Base-by-base conservation (phyloP, 2,888 invertebrate genomes). In the Drosophila limbata region DNA sequence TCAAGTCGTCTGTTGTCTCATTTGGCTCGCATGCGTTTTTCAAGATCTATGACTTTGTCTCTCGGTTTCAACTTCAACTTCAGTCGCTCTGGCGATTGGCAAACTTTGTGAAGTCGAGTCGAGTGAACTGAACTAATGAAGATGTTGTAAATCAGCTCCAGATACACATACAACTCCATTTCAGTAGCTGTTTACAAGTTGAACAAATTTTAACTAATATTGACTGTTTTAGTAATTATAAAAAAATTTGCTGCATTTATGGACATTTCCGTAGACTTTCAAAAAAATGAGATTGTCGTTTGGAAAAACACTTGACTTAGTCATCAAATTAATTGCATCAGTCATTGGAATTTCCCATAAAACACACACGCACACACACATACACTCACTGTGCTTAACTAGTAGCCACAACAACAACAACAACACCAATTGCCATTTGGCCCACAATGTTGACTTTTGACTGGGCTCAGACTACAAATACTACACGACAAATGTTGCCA, bases 1-100 rank as follows among this genome's bases (percentile, higher is more conserved):
- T 89, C 89, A 78, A 75, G 60, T 48, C 68, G 77, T 73, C 70
- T 76, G 73, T 88, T 80, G 80, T 88, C 85, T 83, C 84, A 83
- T 88, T 88, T 88, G 81, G 72, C 77, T 80, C 74, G 70, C 74
- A 77, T 74, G 81, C 87, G 81, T 70, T 69, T 69, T 37, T 42
- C 66, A 65, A 83, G 83, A 82, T 84, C 78, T 77, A 86, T 79
- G 66, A 56, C 53, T 45, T 31, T 53, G 56, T 52, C 21, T 52
- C 21, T 45, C 9, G 9, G 25, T 10, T 44, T 45, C 9, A 19
- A 11, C 33, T 25, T 28, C 25, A 25, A 5, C 25, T 25, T 25
- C 25, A 25, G 25, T 25, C 25, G 35, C 33, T 15, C 17, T 19
- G 45, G 37, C 61, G 69, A 75, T 82, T 84, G 79, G 75, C 75